Base-by-base conservation (phyloP, 2,113 vertebrate genomes). In the Anser cygnoides region DNA sequence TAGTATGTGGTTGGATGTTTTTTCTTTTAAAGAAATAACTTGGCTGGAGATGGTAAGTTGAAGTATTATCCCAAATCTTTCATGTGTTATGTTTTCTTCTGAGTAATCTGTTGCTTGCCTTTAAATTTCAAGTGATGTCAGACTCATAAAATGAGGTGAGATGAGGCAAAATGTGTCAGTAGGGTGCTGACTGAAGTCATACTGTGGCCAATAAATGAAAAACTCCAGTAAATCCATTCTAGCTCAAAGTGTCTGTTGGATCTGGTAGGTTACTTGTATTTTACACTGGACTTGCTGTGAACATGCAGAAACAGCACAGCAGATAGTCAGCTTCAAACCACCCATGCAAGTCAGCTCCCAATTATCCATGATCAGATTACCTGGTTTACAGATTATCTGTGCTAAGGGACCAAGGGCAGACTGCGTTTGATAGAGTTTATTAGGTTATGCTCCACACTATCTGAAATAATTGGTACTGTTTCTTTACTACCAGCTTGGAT, bases 1-100 rank as follows among this genome's bases (percentile, higher is more conserved):
- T 84, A 39, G 5, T 5, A 5, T 46, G 62, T 39, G 9, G 35
- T 49, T 49, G 46, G 7, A 35, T 61, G 11, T 7, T 63, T 93
- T 93, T 94, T 87, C 94, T 73, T 92, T 52, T 73, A 92, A 95
- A 87, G 72, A 94, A 96, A 92, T 68, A 92, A 43, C 72, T 80
- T 95, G 94, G 57, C 63, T 90, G 75, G 79, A 95, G 84, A 95
- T 89, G 95, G 83, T 81, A 96, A 87, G 93, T 88, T 73, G 54
- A 79, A 87, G 31, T 46, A 75, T 59, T 94, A 86, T 84, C 91
- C 80, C 82, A 84, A 95, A 95, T 61, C 67, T 86, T 93, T 81
- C 70, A 93, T 78, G 68, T 67, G 76, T 55, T 76, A 16, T 92
- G 73, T 90, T 92, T 91, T 96, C 72, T 97, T 95, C 55, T 95